These are phyloP conservation scores for Sinopyrophorus schimmeli DNA, from an alignment of 2,888 invertebrate species.

Conservation along the genomic window DNA sequence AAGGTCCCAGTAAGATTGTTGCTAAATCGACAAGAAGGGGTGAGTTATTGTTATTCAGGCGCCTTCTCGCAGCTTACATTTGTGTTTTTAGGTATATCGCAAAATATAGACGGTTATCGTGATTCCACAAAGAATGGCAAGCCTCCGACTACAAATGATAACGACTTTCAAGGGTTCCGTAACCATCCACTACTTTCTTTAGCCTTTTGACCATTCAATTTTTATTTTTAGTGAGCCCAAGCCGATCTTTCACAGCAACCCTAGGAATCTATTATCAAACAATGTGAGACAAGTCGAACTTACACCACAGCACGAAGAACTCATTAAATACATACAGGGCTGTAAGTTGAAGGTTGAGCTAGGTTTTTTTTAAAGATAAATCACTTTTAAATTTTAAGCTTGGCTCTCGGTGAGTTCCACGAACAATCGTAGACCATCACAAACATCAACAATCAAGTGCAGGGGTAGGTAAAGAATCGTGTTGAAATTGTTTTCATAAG, in stretches of 20 bases:
- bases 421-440: not conserved
- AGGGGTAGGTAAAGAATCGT: conserved; percentile 58
- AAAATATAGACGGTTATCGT: conserved; percentile 78
- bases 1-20: conserved; percentile 86
- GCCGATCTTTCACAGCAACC: conserved; percentile 74
- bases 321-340: conserved; percentile 83
- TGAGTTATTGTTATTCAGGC: too few species aligned
- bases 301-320: conserved; percentile 83
- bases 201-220: conserved; percentile 14
- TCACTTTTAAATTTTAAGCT: conserved; percentile 57
- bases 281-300: conserved; percentile 64
- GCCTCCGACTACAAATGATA: conserved; percentile 68
- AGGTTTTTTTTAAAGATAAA: conserved; percentile 8
- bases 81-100: conserved; percentile 68
- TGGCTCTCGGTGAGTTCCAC: conserved; percentile 63
- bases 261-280: conserved; percentile 47
- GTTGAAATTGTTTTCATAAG: conserved; percentile 49
- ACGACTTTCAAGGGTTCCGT: conserved; percentile 63
- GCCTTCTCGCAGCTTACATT: too few species aligned
- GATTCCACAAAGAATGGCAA: conserved; percentile 69
- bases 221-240: conserved; percentile 70
- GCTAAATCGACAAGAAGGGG: conserved; percentile 81
- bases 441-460: too few species aligned
- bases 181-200: conserved; percentile 14
- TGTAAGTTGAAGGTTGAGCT: conserved; percentile 61